Evolutionary conservation across 2,888 invertebrate species (phyloP), one percentile per base, ranked within the genome.

Genomic region (Drosophila eohydei): DNA sequence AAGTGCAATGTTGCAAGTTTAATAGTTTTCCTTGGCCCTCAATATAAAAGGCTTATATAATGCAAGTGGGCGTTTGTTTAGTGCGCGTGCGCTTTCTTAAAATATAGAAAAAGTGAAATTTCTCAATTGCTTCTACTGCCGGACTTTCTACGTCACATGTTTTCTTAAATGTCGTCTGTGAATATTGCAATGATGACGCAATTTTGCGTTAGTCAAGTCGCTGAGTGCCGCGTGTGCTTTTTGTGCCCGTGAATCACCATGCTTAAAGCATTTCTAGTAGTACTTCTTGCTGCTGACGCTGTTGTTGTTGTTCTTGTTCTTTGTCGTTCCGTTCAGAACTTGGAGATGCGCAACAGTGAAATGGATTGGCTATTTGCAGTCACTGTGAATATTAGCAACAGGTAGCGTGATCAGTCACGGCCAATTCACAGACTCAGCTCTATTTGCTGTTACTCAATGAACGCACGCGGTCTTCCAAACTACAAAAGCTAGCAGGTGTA

Each of bases 171-270:
- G 46, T 52, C 56, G 51, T 55, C 51, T 21, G 43, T 41, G 38
- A 57, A 52, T 52, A 61, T 50, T 78, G 82, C 80, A 82, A 48
- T 71, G 82, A 80, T 85, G 85, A 85, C 85, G 85, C 89, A 85
- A 85, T 79, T 74, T 52, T 61, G 48, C 63, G 67, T 63, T 61
- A 61, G 16, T 16, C 48, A 32, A 32, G 32, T 32, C 14, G 44
- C 38, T 41, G 43, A 57, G 46, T 83, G 81, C 84, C 83, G 89
- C 89, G 87, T 89, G 89, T 87, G 74, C 78, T 83, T 83, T 83
- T 74, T 48, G 52, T 62, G 54, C 40, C 40, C 38, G 69, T 84
- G 83, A 84, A 71, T 84, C 83, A 69, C 83, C 83, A 88, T 71
- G 62, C 77, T 66, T 21, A 3, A 41, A 40, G 34, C 32, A 34